Base-by-base conservation (phyloP, 2,797 vertebrate genomes). In the Percopsis omiscomaycus region DNA sequence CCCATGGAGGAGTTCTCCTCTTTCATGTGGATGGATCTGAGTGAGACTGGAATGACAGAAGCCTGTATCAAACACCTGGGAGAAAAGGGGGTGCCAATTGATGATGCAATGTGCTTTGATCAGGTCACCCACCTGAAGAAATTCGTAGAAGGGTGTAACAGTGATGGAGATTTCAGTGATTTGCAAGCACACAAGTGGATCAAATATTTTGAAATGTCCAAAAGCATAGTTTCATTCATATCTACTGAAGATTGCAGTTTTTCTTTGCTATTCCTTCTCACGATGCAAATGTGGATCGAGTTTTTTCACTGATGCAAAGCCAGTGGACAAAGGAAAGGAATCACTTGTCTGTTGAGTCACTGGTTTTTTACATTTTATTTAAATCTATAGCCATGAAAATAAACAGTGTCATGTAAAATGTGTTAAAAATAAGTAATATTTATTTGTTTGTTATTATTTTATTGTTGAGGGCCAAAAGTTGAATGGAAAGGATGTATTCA, bases 61-160 rank as follows among this genome's bases (percentile, higher is more conserved):
- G 59, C 30, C 50, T 78, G 75, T 30, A 70, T 78, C 55, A 60
- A 48, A 15, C 10, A 72, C 56, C 56, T 68, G 0, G 15, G 48
- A 55, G 61, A 68, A 32, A 76, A 75, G 6, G 51, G 55, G 55
- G 60, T 76, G 28, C 3, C 12, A 59, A 54, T 42, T 71, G 72
- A 69, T 55, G 59, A 74, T 68, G 53, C 15, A 9, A 79, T 63
- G 52, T 77, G 60, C 53, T 73, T 80, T 68, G 68, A 74, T 37
- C 68, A 77, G 61, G 55, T 77, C 56, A 65, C 56, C 54, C 68
- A 77, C 44, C 71, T 74, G 32, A 80, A 56, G 58, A 80, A 71
- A 57, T 77, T 66, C 47, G 61, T 6, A 59, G 68, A 77, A 55
- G 77, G 57, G 15, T 37, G 49, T 30, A 68, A 72, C 50, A 50